Evolutionary conservation across 2,797 vertebrate species (phyloP).

Genomic region (Psittacula derbiana): DNA sequence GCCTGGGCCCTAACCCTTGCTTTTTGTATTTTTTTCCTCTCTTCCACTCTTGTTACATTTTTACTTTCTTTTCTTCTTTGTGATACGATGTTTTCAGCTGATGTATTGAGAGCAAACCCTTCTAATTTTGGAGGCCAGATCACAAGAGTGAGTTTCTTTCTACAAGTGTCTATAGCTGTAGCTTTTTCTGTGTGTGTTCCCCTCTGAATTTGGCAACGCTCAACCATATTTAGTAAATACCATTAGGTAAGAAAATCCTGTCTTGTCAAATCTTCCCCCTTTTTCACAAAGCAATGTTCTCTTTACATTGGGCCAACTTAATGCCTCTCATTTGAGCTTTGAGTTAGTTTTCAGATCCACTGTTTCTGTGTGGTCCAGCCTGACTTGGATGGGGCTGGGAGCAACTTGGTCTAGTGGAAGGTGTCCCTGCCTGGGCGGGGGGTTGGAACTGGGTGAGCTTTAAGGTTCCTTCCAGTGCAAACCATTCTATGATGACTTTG

Average conservation of each 20-base stretch:
- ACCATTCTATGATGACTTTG: neutral
- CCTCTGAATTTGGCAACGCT: constrained; percentile 39
- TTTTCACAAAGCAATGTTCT: constrained; percentile 78
- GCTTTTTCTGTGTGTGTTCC: constrained; percentile 58
- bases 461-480: neutral
- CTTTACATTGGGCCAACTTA: constrained; percentile 73
- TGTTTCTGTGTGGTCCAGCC: neutral
- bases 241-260: constrained; percentile 65
- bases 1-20: constrained; percentile 65
- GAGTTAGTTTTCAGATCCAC: neutral
- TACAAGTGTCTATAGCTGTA: constrained; percentile 75
- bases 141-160: constrained; percentile 82
- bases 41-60: constrained; percentile 67
- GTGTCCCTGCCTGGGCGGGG: neutral
- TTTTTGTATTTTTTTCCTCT: constrained; percentile 31
- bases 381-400: neutral
- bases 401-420: neutral
- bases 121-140: constrained; percentile 81
- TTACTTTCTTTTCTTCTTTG: constrained; percentile 64
- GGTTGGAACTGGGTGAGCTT: neutral
- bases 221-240: constrained; percentile 40
- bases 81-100: constrained; percentile 78
- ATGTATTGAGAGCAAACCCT: constrained; percentile 83
- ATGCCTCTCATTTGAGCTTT: neutral
- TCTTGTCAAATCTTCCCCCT: constrained; percentile 44